A percentile compares a stretch with the other conserved stretches of the same genome.
phyloP scores from a whole-genome alignment of 2,888 invertebrate genomes.

The Cheiracanthium punctorium region DNA sequence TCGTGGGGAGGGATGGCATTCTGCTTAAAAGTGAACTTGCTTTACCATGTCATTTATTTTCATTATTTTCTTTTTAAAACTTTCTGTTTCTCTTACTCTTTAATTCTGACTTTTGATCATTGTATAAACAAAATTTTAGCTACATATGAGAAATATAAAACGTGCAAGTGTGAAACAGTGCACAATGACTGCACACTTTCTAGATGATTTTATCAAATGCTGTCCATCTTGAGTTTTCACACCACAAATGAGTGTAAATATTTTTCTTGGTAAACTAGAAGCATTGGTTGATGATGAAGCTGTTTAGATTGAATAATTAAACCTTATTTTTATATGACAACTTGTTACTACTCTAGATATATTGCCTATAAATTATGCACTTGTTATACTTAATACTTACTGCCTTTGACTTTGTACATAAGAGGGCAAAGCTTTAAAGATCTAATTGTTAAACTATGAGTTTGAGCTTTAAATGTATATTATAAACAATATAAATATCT shows the following conservation, averaged over 20 bases:
- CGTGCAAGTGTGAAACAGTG: slow-evolving; percentile 17
- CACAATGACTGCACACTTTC: slow-evolving; percentile 27
- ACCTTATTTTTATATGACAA: slow-evolving; percentile 16
- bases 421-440: background rate
- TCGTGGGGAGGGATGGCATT: slow-evolving; percentile 59
- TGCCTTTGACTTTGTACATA: background rate
- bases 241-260: slow-evolving; percentile 19
- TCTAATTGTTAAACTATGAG: background rate
- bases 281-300: slow-evolving; percentile 3
- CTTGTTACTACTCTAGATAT: background rate
- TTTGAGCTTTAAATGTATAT: background rate
- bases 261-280: background rate
- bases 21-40: slow-evolving; percentile 15
- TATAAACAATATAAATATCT: background rate
- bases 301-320: background rate
- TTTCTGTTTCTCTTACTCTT: too few species aligned
- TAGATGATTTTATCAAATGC: slow-evolving; percentile 40
- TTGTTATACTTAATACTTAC: background rate
- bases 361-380: slow-evolving; percentile 11
- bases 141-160: background rate
- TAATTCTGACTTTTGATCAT: slow-evolving; percentile 5
- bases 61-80: too few species aligned
- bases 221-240: slow-evolving; percentile 40
- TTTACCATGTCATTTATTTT: slow-evolving; percentile 30
- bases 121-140: slow-evolving; percentile 22